A percentile compares a stretch with the other conserved stretches of the same genome.
Evolutionary conservation across 2,888 invertebrate genomes (phyloP).

Genomic region (Craniophora ligustri): DNA sequence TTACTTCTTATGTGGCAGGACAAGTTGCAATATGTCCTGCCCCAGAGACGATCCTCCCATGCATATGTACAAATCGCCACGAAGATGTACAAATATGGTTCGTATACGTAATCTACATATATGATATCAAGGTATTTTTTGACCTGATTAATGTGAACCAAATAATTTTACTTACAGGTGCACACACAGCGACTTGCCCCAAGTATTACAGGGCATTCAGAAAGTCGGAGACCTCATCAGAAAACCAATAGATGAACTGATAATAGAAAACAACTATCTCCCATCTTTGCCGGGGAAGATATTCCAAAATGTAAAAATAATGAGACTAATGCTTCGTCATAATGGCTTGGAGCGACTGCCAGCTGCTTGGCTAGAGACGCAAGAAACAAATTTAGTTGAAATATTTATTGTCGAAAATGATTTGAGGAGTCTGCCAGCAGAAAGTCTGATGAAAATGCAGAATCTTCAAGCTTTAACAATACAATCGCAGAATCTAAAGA

Average conservation of each 20-base stretch:
- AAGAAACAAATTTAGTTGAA: conserved; percentile 93
- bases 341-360: conserved; percentile 95
- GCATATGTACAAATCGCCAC: conserved; percentile 93
- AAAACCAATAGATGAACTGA: conserved; percentile 94
- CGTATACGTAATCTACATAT: conserved; percentile 39
- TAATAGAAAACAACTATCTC: conserved; percentile 95
- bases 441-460: conserved; percentile 92
- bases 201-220: conserved; percentile 92
- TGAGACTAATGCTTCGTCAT: conserved; percentile 94
- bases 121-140: neutral
- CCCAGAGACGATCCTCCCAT: conserved; percentile 93
- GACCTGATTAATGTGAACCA: neutral
- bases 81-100: conserved; percentile 96
- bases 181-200: conserved; percentile 95
- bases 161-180: conserved; percentile 90
- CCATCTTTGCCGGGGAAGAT: conserved; percentile 95
- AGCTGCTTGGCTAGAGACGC: conserved; percentile 93
- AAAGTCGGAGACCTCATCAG: conserved; percentile 90
- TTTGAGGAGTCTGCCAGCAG: conserved; percentile 93
- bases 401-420: conserved; percentile 95
- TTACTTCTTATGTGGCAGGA: conserved; percentile 59
- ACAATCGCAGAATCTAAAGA: conserved; percentile 92
- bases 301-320: conserved; percentile 92
- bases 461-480: conserved; percentile 95
- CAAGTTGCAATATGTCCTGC: conserved; percentile 90